A percentile compares a stretch with the other conserved stretches of the same genome.
These are phyloP conservation scores for Musca domestica DNA, from an alignment of 1,140 invertebrate genomes.

Conservation along the genomic window DNA sequence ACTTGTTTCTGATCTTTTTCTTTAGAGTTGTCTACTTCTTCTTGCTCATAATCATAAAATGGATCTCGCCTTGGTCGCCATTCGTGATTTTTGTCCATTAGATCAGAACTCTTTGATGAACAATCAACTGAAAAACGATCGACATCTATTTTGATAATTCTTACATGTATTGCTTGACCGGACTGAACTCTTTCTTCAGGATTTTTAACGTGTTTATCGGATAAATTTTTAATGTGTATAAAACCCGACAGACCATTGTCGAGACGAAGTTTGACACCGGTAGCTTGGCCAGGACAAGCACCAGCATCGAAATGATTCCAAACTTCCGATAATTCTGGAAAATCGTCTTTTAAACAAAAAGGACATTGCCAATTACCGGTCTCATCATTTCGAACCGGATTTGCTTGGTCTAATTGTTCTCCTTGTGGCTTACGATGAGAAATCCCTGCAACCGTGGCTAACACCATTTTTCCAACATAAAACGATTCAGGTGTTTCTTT, in stretches of 20 bases:
- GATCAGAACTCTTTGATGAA: slow-evolving; percentile 89
- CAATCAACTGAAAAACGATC: slow-evolving; percentile 93
- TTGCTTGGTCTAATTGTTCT: slow-evolving; percentile 92
- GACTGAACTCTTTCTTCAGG: slow-evolving; percentile 86
- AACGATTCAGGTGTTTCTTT: slow-evolving; percentile 96
- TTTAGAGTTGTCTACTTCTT: slow-evolving; percentile 75
- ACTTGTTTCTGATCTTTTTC: slow-evolving; percentile 79
- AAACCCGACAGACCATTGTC: slow-evolving; percentile 96
- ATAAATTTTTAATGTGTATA: slow-evolving; percentile 92
- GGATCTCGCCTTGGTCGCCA: slow-evolving; percentile 88
- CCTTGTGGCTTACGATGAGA: slow-evolving; percentile 85
- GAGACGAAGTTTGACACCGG: slow-evolving; percentile 83
- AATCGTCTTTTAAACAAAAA: slow-evolving; percentile 93
- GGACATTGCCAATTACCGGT: slow-evolving; percentile 96
- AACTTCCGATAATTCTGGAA: slow-evolving; percentile 91
- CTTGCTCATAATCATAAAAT: slow-evolving; percentile 87
- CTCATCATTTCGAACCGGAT: slow-evolving; percentile 91
- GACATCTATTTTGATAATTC: slow-evolving; percentile 95
- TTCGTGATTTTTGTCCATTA: slow-evolving; percentile 85
- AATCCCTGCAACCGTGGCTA: slow-evolving; percentile 74
- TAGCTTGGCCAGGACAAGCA: slow-evolving; percentile 91
- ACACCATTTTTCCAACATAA: slow-evolving; percentile 85
- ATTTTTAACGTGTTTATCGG: slow-evolving; percentile 90
- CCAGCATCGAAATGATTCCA: slow-evolving; percentile 98
- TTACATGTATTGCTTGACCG: slow-evolving; percentile 86